Evolutionary conservation across 2,888 invertebrate species (phyloP).

Genomic region (Notodonta ziczac): DNA sequence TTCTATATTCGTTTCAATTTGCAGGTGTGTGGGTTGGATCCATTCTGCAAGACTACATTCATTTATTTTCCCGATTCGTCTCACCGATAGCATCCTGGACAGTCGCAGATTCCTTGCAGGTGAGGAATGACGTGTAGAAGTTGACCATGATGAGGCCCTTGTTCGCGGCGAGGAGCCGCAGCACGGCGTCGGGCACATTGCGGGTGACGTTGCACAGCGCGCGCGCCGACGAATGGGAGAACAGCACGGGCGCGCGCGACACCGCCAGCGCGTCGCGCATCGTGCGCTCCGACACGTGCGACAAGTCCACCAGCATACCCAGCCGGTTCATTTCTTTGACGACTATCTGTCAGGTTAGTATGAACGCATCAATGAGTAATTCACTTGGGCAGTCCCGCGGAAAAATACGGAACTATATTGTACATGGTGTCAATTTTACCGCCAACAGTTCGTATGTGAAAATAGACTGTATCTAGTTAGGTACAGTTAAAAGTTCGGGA

Average conservation of each 20-base stretch:
- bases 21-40: too few relatives aligned
- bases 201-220: conserved; percentile 92
- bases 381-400: too few relatives aligned
- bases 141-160: conserved; percentile 95
- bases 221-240: conserved; percentile 93
- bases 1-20: too few relatives aligned
- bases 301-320: conserved; percentile 94
- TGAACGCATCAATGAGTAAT: conserved; percentile 4
- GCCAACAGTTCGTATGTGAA: too few relatives aligned
- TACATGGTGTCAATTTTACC: too few relatives aligned
- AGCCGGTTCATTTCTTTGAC: conserved; percentile 95
- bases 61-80: too few relatives aligned
- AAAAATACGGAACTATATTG: too few relatives aligned
- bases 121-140: conserved; percentile 92
- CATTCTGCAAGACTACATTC: neutral
- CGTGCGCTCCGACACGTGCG: conserved; percentile 91
- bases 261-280: conserved; percentile 92
- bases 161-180: conserved; percentile 89
- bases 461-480: too few relatives aligned
- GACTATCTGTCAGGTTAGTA: conserved; percentile 83
- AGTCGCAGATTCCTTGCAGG: conserved; percentile 89
- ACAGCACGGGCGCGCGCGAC: conserved; percentile 92
- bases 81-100: conserved; percentile 92
- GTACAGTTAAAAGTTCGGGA: too few relatives aligned
- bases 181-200: conserved; percentile 91